phyloP scores from a whole-genome alignment of 2,113 vertebrate genomes.

The Sprattus sprattus region DNA sequence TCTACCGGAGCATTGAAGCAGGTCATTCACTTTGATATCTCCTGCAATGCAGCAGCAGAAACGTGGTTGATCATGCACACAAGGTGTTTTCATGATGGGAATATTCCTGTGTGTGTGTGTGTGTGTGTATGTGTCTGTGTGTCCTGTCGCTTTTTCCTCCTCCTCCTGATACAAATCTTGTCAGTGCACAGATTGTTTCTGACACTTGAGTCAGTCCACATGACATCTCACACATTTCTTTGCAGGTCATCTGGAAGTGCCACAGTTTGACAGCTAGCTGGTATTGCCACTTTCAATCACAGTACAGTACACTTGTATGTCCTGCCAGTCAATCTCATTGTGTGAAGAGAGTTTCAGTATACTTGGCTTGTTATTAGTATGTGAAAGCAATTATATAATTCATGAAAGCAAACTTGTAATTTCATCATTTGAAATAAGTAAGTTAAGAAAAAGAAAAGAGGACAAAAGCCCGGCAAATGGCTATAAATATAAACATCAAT shows the following conservation, averaged over 20 bases:
- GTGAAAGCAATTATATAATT: no score
- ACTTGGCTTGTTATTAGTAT: neutral
- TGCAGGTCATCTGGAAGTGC: neutral
- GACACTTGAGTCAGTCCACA: neutral
- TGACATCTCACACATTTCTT: neutral
- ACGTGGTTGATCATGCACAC: neutral
- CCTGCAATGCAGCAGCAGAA: neutral
- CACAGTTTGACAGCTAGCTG: neutral
- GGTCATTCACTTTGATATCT: constrained; percentile 30
- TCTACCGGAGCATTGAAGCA: constrained; percentile 14
- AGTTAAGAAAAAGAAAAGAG: no score
- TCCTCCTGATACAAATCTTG: neutral
- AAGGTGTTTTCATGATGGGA: neutral
- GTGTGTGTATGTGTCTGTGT: neutral
- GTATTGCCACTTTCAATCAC: neutral
- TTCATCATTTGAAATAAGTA: no score
- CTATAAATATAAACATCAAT: no score
- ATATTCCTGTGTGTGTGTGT: neutral
- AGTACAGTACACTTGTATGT: neutral
- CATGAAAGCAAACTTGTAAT: no score
- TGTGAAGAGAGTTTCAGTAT: neutral
- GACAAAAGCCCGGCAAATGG: no score
- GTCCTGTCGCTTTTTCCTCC: neutral
- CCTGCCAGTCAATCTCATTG: neutral
- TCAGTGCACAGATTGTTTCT: neutral